These are phyloP conservation scores for Callyntrura guangdongensis DNA, from an alignment of 2,888 invertebrate genomes.

Conservation along the genomic window DNA sequence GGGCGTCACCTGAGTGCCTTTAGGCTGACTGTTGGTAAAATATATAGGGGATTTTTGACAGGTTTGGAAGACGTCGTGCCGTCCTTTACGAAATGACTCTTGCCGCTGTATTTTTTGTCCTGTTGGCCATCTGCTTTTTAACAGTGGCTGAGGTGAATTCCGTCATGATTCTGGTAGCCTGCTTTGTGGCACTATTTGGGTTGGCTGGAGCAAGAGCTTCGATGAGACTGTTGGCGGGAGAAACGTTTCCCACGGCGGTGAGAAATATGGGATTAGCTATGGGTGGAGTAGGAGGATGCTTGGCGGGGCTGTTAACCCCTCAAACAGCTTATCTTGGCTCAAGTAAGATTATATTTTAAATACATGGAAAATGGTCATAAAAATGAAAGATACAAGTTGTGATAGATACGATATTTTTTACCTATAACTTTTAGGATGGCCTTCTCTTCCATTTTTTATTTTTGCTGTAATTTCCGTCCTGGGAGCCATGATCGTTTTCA, in stretches of 20 bases:
- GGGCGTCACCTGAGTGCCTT: too few relatives aligned
- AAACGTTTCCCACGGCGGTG: conserved; percentile 79
- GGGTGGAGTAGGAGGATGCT: conserved; percentile 66
- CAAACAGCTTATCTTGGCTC: conserved; percentile 79
- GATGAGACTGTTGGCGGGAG: conserved; percentile 75
- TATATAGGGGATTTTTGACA: too few relatives aligned
- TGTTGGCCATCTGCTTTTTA: conserved; percentile 73
- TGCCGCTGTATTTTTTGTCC: conserved; percentile 74
- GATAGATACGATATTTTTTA: too few relatives aligned
- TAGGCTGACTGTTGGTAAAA: too few relatives aligned
- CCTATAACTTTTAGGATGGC: conserved; percentile 79
- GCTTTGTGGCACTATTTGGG: conserved; percentile 76
- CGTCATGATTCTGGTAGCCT: conserved; percentile 24
- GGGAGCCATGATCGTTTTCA: conserved; percentile 78
- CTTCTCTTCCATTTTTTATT: conserved; percentile 80
- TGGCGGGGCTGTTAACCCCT: conserved; percentile 77
- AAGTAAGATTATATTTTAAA: conserved; percentile 50
- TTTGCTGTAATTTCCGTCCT: conserved; percentile 77
- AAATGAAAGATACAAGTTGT: too few relatives aligned
- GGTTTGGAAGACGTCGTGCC: conserved; percentile 77
- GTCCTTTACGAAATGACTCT: conserved; percentile 71
- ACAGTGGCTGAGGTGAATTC: conserved; percentile 34
- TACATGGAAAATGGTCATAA: too few relatives aligned
- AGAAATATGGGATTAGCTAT: conserved; percentile 79
- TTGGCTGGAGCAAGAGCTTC: conserved; percentile 69